Base-by-base conservation (phyloP, 2,797 vertebrate species). In the Emydoidea blandingii region DNA sequence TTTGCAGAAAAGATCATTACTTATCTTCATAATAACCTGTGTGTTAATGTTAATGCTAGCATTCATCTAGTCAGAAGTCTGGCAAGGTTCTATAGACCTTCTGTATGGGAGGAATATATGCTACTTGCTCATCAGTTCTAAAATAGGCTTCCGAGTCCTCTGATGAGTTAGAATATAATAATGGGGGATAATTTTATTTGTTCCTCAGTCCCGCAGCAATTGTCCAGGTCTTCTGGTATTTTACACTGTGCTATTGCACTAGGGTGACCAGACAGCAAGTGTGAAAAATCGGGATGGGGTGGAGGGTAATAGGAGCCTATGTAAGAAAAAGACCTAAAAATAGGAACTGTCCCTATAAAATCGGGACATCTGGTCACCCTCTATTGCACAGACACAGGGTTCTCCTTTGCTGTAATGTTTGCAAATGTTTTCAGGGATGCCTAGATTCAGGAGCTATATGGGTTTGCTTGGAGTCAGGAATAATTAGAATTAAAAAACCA, bases 31-130 rank as follows among this genome's bases (percentile, higher is more conserved):
- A 65, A 5, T 89, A 96, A 81, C 74, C 90, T 87, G 85, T 84
- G 86, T 88, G 86, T 86, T 91, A 34, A 59, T 47, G 89, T 74
- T 92, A 62, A 15, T 93, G 53, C 79, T 74, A 93, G 62, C 87
- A 85, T 62, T 86, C 88, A 81, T 16, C 76, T 94, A 83, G 65
- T 85, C 18, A 23, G 59, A 87, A 78, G 88, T 89, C 82, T 96
- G 92, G 87, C 93, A 92, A 93, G 78, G 72, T 89, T 81, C 95
- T 91, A 5, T 18, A 74, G 80, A 68, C 81, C 19, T 92, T 88
- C 86, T 89, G 90, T 87, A 92, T 0, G 0, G 79, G 19, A 65
- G 16, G 59, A 16, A 92, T 14, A 5, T 27, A 79, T 8, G 3
- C 68, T n/a, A 7, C n/a, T 18, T 76, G 79, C 80, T 90, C 88